Conservation (phyloP, 1,140 invertebrate genomes). For the Diploscapter pachys region DNA sequence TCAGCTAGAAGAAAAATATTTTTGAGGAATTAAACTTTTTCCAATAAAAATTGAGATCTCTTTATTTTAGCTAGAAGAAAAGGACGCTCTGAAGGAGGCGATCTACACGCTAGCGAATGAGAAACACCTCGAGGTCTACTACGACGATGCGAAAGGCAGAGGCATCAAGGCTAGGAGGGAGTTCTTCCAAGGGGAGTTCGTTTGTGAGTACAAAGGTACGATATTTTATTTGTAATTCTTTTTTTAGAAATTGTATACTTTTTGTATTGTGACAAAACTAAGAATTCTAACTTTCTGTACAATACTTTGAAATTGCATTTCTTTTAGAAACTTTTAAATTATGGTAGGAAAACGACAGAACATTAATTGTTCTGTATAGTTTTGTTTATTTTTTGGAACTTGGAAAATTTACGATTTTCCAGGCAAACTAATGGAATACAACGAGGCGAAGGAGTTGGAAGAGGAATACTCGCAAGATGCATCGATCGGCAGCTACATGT, state of each 20-base stretch:
- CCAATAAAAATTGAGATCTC: neutral
- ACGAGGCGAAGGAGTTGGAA: slow-evolving; percentile 79
- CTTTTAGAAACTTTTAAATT: slow-evolving; percentile 9
- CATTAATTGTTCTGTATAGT: too few relatives aligned
- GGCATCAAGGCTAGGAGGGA: slow-evolving; percentile 71
- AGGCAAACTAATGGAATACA: slow-evolving; percentile 82
- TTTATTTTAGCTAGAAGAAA: slow-evolving; percentile 66
- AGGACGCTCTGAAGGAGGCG: slow-evolving; percentile 73
- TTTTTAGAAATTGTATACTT: neutral
- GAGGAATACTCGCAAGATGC: slow-evolving; percentile 77
- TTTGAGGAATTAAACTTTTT: neutral
- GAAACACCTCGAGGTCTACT: slow-evolving; percentile 69
- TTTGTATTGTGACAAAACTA: neutral
- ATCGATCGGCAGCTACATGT: slow-evolving; percentile 95
- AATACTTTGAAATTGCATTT: slow-evolving; percentile 18
- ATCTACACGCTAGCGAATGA: slow-evolving; percentile 76
- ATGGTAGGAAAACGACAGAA: too few relatives aligned
- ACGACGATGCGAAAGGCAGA: slow-evolving; percentile 60
- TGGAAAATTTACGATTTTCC: neutral
- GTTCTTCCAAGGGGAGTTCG: slow-evolving; percentile 84
- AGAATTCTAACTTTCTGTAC: neutral
- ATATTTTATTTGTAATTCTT: neutral
- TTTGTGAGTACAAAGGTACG: slow-evolving; percentile 80
- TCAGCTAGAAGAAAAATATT: slow-evolving; percentile 1
- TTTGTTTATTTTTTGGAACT: too few relatives aligned